Percentiles rank a stretch among this genome's conserved stretches.
phyloP scores from a whole-genome alignment of 2,113 vertebrate genomes.

The human (Homo sapiens) region DNA sequence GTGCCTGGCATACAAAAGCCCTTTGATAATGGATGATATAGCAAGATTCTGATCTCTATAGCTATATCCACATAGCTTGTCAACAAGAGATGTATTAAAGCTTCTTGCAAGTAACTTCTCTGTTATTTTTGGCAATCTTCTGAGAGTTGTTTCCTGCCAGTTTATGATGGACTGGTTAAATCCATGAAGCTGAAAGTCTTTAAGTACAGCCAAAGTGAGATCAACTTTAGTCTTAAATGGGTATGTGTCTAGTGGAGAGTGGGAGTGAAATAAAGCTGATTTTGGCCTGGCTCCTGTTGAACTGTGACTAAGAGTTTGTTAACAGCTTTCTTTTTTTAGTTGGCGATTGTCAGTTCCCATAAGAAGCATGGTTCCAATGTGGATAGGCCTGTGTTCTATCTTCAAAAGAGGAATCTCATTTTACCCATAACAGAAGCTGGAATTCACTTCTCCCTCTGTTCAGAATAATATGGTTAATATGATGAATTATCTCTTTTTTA shows the following conservation, averaged over 20 bases:
- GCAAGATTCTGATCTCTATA: background rate
- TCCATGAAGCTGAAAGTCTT: background rate
- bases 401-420: conserved; percentile 24
- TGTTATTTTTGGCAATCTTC: background rate
- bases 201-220: conserved; percentile 22
- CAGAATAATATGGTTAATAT: background rate
- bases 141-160: conserved; percentile 28
- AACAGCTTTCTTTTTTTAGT: background rate
- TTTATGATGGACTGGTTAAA: background rate
- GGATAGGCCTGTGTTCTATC: background rate
- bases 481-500: background rate
- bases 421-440: background rate
- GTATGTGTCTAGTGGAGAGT: background rate
- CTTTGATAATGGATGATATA: background rate
- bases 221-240: conserved; percentile 4
- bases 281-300: background rate
- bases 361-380: background rate
- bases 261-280: background rate
- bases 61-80: background rate
- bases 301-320: background rate
- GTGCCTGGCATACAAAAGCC: background rate
- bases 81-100: conserved; percentile 11
- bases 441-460: conserved; percentile 9
- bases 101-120: background rate
- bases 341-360: background rate